Evolutionary conservation across 1,140 invertebrate genomes (phyloP).

Genomic region (Drosophila kanapiae): DNA sequence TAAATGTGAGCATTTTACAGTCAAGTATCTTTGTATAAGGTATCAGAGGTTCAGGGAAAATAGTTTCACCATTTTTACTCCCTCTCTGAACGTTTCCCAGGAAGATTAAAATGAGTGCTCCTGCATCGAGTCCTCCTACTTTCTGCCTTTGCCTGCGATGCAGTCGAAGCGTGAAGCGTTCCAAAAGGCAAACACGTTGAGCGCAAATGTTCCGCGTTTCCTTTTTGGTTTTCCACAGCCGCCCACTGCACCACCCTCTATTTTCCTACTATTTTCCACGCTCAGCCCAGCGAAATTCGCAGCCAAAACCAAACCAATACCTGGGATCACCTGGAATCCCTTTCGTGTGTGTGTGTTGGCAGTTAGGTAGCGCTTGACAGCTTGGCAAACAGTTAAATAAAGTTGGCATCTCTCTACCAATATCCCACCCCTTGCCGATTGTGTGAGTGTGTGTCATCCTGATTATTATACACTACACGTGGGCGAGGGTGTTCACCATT

Average conservation of each 20-base stretch:
- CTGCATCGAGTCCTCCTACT: neutral
- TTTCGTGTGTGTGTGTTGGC: slow-evolving; percentile 45
- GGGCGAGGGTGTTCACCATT: slow-evolving; percentile 12
- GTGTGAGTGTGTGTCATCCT: slow-evolving; percentile 26
- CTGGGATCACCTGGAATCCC: slow-evolving; percentile 44
- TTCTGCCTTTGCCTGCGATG: slow-evolving; percentile 49
- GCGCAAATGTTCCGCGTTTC: slow-evolving; percentile 79
- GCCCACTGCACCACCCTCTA: slow-evolving; percentile 9
- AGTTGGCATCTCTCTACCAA: slow-evolving; percentile 58
- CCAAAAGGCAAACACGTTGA: slow-evolving; percentile 79
- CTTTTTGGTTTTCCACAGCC: slow-evolving; percentile 65
- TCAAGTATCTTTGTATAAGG: neutral
- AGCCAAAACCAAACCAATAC: slow-evolving; percentile 47
- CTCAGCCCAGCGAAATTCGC: neutral
- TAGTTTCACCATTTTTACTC: neutral
- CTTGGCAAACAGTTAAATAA: slow-evolving; percentile 82
- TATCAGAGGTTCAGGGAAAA: neutral
- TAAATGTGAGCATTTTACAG: neutral
- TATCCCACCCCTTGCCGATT: neutral
- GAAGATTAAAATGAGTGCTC: slow-evolving; percentile 68
- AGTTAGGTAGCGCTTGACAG: slow-evolving; percentile 81
- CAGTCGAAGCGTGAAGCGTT: slow-evolving; percentile 79
- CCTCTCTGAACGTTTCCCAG: slow-evolving; percentile 29
- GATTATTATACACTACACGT: slow-evolving; percentile 52
- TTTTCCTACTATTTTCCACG: slow-evolving; percentile 1